Percentiles rank a stretch among this genome's conserved stretches.
Evolutionary conservation across 2,113 vertebrate genomes (phyloP).

Genomic region (Gobius niger): DNA sequence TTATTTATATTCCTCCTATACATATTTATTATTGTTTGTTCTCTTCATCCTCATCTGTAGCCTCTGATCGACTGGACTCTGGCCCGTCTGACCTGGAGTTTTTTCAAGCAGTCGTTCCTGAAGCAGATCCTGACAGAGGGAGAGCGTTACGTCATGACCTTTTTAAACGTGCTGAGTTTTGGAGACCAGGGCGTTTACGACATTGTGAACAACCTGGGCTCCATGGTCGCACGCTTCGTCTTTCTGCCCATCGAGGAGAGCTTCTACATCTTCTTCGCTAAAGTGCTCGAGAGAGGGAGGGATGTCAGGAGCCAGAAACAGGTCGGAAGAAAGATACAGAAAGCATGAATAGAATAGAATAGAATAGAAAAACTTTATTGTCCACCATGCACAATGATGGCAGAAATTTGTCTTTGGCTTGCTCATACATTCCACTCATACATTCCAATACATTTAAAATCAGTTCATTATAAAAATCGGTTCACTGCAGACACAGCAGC

Average conservation of each 20-base stretch:
- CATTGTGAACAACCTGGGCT: slow-evolving; percentile 94
- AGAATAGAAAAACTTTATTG: no score
- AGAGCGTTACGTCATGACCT: slow-evolving; percentile 97
- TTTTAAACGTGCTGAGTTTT: slow-evolving; percentile 94
- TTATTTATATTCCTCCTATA: no score
- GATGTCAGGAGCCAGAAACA: slow-evolving; percentile 82
- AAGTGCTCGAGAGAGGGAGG: slow-evolving; percentile 87
- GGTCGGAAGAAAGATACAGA: slow-evolving; percentile 68
- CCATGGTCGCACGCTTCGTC: slow-evolving; percentile 93
- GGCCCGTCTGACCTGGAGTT: slow-evolving; percentile 91
- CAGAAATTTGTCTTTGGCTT: no score
- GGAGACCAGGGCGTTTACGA: slow-evolving; percentile 97
- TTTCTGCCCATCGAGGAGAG: slow-evolving; percentile 96
- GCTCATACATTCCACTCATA: no score
- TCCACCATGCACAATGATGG: no score
- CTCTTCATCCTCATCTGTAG: slow-evolving; percentile 64
- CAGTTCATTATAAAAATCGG: no score
- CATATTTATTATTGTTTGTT: neutral
- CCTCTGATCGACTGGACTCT: slow-evolving; percentile 85
- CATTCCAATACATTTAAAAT: no score
- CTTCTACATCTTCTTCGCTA: slow-evolving; percentile 96
- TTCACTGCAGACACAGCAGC: no score
- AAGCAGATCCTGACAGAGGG: slow-evolving; percentile 98
- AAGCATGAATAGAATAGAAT: neutral
- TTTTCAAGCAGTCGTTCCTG: slow-evolving; percentile 97